Conservation (phyloP, 2,113 vertebrate species). For the Eulacestoma nigropectus region DNA sequence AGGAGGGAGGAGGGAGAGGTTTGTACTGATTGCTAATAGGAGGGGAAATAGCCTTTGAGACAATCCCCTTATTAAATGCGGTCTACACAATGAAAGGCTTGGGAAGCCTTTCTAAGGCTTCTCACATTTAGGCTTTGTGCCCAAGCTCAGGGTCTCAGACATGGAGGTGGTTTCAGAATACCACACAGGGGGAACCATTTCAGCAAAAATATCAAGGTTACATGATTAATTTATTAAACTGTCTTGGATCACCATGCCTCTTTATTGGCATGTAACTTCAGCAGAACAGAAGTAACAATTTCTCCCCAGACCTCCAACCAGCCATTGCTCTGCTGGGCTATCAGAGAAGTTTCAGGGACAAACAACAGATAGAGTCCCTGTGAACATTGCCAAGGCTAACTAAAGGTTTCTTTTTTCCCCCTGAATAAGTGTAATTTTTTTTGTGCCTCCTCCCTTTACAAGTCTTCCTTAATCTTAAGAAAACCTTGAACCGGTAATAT, state of each 20-base stretch:
- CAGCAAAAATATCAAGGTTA: background rate
- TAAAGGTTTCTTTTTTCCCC: background rate
- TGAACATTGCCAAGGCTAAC: background rate
- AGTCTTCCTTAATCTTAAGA: background rate
- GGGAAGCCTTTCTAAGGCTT: constrained; percentile 2
- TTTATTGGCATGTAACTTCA: background rate
- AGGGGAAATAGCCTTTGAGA: background rate
- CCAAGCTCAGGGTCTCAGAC: background rate
- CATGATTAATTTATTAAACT: background rate
- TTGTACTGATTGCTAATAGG: background rate
- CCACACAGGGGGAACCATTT: background rate
- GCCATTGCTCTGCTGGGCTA: background rate
- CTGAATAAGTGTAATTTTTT: background rate
- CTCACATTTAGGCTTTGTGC: constrained; percentile 4
- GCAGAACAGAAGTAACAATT: background rate
- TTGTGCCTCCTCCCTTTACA: background rate
- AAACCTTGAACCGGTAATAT: background rate
- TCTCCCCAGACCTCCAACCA: background rate
- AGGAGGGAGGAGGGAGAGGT: constrained; percentile 10
- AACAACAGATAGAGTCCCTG: background rate
- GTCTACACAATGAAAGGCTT: constrained; percentile 24
- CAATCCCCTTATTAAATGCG: constrained; percentile 26
- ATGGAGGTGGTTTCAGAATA: background rate
- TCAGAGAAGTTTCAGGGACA: background rate
- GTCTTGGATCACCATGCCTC: background rate